Evolutionary conservation across 2,888 invertebrate genomes (phyloP).

Genomic region (Hoplodrina blanda): DNA sequence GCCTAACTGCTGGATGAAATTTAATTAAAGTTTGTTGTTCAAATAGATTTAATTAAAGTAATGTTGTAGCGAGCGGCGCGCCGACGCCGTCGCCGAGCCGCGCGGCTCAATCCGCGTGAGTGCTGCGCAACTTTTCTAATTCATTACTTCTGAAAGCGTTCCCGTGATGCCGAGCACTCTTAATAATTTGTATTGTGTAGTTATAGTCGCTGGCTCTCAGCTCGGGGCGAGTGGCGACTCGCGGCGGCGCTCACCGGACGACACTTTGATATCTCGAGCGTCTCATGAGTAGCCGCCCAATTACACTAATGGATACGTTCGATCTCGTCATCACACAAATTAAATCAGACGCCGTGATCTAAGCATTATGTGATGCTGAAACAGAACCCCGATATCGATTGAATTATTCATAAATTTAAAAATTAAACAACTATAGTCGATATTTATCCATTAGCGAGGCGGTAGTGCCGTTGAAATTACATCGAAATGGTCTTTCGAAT

Average conservation of each 20-base stretch:
- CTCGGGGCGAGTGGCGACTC: conserved; percentile 41
- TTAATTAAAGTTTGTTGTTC: conserved; percentile 92
- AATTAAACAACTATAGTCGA: conserved; percentile 80
- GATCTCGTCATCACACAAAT: conserved; percentile 73
- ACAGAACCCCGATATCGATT: conserved; percentile 64
- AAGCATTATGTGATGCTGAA: conserved; percentile 68
- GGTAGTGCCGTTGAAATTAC: conserved; percentile 82
- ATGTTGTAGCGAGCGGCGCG: conserved; percentile 88
- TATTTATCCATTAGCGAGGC: conserved; percentile 87
- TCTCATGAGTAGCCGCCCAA: conserved; percentile 66
- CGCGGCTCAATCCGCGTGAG: conserved; percentile 90
- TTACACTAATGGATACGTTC: conserved; percentile 75
- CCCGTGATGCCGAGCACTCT: conserved; percentile 90
- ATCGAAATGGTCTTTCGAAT: conserved; percentile 84
- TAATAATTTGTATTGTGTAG: conserved; percentile 90
- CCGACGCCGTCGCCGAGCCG: conserved; percentile 76
- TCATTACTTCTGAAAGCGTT: conserved; percentile 91
- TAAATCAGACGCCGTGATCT: conserved; percentile 72
- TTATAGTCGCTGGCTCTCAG: conserved; percentile 80
- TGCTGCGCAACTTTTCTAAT: conserved; percentile 91
- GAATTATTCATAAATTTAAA: conserved; percentile 83
- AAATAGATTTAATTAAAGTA: conserved; percentile 92
- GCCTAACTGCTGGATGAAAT: conserved; percentile 91
- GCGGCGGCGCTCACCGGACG: conserved; percentile 43
- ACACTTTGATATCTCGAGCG: conserved; percentile 71